Evolutionary conservation across 2,797 vertebrate genomes (phyloP).

Genomic region (Choloepus didactylus): DNA sequence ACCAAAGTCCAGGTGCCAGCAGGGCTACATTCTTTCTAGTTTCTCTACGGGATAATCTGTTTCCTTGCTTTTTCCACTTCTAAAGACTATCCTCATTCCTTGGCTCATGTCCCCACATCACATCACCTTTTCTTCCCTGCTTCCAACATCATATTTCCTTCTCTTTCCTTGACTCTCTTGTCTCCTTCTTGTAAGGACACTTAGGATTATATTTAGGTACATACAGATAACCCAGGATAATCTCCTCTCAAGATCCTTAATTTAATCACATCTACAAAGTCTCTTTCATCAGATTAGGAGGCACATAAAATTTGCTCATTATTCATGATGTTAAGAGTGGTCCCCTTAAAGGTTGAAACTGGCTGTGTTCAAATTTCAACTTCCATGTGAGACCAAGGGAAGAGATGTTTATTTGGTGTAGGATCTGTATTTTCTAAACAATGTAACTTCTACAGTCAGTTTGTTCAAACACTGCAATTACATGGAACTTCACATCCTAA

Average conservation of each 20-base stretch:
- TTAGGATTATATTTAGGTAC: not conserved
- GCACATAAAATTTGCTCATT: not conserved
- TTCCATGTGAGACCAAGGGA: no score
- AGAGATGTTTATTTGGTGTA: no score
- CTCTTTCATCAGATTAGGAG: not conserved
- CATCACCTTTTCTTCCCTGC: not conserved
- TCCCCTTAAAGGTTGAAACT: not conserved
- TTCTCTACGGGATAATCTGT: fast-evolving
- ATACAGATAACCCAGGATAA: not conserved
- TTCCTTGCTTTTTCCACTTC: not conserved
- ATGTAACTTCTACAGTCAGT: no score
- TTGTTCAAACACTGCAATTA: no score
- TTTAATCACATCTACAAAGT: not conserved
- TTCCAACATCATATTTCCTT: not conserved
- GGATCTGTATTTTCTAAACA: no score
- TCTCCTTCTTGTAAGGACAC: not conserved
- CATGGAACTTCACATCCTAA: no score
- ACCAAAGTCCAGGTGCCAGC: not conserved
- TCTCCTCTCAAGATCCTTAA: not conserved
- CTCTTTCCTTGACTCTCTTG: not conserved
- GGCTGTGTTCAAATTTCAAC: no score
- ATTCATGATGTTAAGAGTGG: not conserved
- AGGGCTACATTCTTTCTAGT: not conserved
- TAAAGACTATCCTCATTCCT: not conserved
- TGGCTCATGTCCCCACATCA: not conserved